These are phyloP conservation scores for Hypomecis atomaria DNA, from an alignment of 2,888 invertebrate species.

Conservation along the genomic window DNA sequence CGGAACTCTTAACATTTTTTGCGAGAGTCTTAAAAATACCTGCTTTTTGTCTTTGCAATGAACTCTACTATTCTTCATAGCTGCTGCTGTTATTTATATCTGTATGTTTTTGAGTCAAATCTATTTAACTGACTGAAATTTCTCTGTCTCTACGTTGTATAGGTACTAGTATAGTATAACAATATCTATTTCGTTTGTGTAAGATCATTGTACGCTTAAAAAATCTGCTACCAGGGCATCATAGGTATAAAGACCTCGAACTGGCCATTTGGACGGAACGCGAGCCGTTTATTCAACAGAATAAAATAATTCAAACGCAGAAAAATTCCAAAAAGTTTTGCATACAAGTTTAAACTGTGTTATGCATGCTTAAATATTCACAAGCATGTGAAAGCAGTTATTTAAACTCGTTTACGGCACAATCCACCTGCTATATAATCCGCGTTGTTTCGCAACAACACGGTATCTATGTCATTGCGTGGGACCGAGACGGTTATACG, in stretches of 20 bases:
- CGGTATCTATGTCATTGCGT: constrained; percentile 80
- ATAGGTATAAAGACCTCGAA: constrained; percentile 10
- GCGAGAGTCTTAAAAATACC: too few relatives aligned
- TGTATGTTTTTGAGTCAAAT: too few relatives aligned
- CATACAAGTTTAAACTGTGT: constrained; percentile 40
- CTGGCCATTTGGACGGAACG: constrained; percentile 1
- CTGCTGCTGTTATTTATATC: too few relatives aligned
- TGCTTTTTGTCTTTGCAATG: too few relatives aligned
- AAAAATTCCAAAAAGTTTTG: constrained; percentile 32
- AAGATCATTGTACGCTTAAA: constrained; percentile 20
- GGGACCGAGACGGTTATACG: constrained; percentile 56
- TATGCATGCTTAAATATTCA: constrained; percentile 63
- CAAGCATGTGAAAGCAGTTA: constrained; percentile 80
- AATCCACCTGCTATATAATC: constrained; percentile 84
- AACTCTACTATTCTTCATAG: too few relatives aligned
- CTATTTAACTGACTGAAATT: too few relatives aligned
- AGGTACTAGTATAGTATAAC: neutral
- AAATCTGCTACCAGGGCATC: constrained; percentile 13
- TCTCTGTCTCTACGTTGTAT: neutral
- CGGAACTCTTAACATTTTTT: too few relatives aligned
- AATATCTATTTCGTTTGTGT: neutral
- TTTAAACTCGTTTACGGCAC: constrained; percentile 81
- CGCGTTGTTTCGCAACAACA: constrained; percentile 82
- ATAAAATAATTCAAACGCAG: constrained; percentile 18
- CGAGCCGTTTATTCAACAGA: constrained; percentile 8